Evolutionary conservation across 2,888 invertebrate species (phyloP), one percentile per base, ranked within the genome.

Genomic region (Xylophagus ater): DNA sequence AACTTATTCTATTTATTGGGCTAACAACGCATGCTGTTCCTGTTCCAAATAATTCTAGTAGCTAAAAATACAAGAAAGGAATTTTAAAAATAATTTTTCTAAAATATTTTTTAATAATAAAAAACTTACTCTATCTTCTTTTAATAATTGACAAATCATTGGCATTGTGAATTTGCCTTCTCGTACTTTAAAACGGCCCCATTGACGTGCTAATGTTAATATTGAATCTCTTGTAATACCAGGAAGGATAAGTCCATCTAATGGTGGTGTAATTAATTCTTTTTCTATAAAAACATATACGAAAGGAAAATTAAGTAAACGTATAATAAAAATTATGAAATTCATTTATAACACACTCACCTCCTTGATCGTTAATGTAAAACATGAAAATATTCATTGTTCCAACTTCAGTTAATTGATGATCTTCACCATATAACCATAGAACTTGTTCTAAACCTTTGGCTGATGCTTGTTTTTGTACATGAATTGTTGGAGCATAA

Each of bases 321-420:
- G 8, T 15, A 42, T 24, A n/a, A n/a, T n/a, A n/a, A 12, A 9
- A 38, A 35, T 23, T 21, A 15, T n/a, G 1, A 18, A 29, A 18
- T 43, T 34, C 32, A 10, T 8, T 18, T 30, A 19, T 28, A 25
- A 30, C 25, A 23, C 38, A 53, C 64, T 64, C 65, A 92, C 92
- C 88, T 74, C 94, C 96, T 57, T 85, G 69, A 38, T 89, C 83
- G 58, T 96, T 87, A 47, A 82, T 72, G 66, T 79, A 81, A 54
- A 85, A 78, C 60, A 92, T 73, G 61, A 97, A 96, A 38, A 98
- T 78, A 60, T 98, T 98, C 98, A 98, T 98, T 10, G 96, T 88
- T 37, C 98, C 98, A 31, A 89, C 94, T 73, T 98, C 98, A 0
- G 98, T 97, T 18, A 98, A 59, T 60, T 90, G 78, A 57, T 93